These are phyloP conservation scores for Atethmia centrago DNA, from an alignment of 2,888 invertebrate genomes.

Conservation along the genomic window DNA sequence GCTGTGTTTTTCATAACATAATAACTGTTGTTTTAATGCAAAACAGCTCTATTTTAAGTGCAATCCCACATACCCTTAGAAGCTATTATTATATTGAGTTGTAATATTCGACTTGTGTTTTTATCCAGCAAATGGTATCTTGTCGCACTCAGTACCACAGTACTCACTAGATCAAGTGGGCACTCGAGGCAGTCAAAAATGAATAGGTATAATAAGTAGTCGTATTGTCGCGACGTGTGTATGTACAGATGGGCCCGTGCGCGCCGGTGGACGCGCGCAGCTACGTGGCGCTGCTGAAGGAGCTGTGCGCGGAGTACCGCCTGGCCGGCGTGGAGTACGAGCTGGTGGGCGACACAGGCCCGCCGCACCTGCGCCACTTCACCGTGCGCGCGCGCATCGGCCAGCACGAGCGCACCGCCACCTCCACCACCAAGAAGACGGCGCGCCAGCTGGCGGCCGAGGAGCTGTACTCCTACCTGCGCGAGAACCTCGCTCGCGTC, in stretches of 20 bases:
- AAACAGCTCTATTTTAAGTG: too few species aligned
- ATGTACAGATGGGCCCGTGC: conserved; percentile 11
- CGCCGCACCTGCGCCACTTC: conserved; percentile 92
- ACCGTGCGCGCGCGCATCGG: conserved; percentile 90
- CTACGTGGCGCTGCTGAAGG: conserved; percentile 83
- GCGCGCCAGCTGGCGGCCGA: conserved; percentile 92
- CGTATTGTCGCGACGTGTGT: background rate
- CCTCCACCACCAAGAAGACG: conserved; percentile 91
- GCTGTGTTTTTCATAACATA: too few species aligned
- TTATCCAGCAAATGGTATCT: background rate
- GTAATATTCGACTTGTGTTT: background rate
- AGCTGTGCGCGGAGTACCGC: conserved; percentile 86
- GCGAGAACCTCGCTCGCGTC: conserved; percentile 78
- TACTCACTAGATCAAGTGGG: background rate
- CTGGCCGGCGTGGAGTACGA: conserved; percentile 89
- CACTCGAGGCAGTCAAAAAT: background rate
- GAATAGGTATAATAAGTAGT: too few species aligned
- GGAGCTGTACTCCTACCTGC: conserved; percentile 80
- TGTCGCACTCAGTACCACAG: background rate
- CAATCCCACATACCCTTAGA: too few species aligned
- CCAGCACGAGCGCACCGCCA: conserved; percentile 88
- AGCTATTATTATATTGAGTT: background rate
- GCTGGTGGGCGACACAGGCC: conserved; percentile 92
- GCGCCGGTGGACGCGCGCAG: conserved; percentile 69
- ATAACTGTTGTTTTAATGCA: too few species aligned